Evolutionary conservation across 2,113 vertebrate species (phyloP), one percentile per base, ranked within the genome.

Genomic region (Columba livia): DNA sequence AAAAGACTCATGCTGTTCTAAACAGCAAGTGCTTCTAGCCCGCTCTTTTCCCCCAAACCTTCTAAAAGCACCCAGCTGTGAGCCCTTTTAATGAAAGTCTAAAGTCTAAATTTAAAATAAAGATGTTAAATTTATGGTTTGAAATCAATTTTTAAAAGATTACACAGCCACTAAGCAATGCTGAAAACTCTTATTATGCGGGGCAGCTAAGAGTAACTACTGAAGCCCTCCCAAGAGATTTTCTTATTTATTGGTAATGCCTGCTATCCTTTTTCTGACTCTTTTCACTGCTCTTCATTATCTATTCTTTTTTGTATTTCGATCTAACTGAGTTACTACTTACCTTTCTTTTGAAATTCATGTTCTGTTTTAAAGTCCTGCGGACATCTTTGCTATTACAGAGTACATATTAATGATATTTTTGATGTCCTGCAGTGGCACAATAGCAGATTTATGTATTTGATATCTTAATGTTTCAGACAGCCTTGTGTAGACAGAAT

Each of bases 1-100:
- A 80, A 94, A 96, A 93, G 75, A 8, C 67, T 90, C 92, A 60
- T 5, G 58, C 89, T 91, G 95, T 82, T 94, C 66, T 47, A 40
- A 85, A 79, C 54, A 87, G 66, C 0, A 0, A 87, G 53, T 21
- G 38, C 38, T 86, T 75, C 91, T 72, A 85, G 83, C 65, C 61
- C 31, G 9, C 44, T 91, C 65, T 91, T 91, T 91, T 38, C 20
- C 17, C 12, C 44, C 0, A 89, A 89, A 91, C 47, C 25, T 85
- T 82, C 87, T 66, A 40, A 89, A 94, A 75, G 36, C 44, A 85
- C n/a, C 87, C 77, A 79, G 60, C 89, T 93, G 93, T 82, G 74
- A 82, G 54, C 23, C 15, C 23, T 88, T 91, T 89, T 36, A 77
- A 44, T 88, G 84, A n/a, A 83, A 88, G 67, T 70, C 62, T 78